A percentile compares a stretch with the other conserved stretches of the same genome.
Evolutionary conservation across 2,113 vertebrate species (phyloP).

Genomic region (Gymnarchus niloticus): DNA sequence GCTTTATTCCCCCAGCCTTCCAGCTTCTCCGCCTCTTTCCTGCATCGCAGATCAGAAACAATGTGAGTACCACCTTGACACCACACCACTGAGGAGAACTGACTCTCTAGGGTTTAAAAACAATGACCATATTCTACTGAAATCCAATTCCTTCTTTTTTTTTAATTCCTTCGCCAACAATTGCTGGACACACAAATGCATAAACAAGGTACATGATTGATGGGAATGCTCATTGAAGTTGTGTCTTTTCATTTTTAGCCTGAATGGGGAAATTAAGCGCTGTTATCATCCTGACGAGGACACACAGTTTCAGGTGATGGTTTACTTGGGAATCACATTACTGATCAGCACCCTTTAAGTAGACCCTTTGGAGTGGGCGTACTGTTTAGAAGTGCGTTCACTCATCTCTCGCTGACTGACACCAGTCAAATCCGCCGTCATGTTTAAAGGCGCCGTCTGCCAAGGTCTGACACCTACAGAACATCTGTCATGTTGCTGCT

Average conservation of each 20-base stretch:
- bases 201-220: neutral
- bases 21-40: conserved; percentile 70
- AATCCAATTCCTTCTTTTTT: neutral
- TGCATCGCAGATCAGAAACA: conserved; percentile 48
- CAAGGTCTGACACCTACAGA: conserved; percentile 24
- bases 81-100: neutral
- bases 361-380: conserved; percentile 9
- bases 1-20: conserved; percentile 60
- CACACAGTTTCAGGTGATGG: neutral
- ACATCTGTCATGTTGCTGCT: conserved; percentile 29
- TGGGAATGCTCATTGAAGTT: no score
- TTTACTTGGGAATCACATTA: neutral
- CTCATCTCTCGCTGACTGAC: conserved; percentile 37
- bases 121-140: neutral
- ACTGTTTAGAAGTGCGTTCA: neutral
- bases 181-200: neutral
- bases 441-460: conserved; percentile 25
- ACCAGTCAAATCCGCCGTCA: conserved; percentile 42
- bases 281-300: conserved; percentile 6
- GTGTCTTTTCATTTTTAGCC: neutral
- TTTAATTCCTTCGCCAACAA: neutral
- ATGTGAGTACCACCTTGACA: no score
- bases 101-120: neutral
- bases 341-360: neutral
- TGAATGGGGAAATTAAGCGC: neutral